Evolutionary conservation across 2,888 invertebrate genomes (phyloP), one percentile per base, ranked within the genome.

Genomic region (Apocheima hispidaria): DNA sequence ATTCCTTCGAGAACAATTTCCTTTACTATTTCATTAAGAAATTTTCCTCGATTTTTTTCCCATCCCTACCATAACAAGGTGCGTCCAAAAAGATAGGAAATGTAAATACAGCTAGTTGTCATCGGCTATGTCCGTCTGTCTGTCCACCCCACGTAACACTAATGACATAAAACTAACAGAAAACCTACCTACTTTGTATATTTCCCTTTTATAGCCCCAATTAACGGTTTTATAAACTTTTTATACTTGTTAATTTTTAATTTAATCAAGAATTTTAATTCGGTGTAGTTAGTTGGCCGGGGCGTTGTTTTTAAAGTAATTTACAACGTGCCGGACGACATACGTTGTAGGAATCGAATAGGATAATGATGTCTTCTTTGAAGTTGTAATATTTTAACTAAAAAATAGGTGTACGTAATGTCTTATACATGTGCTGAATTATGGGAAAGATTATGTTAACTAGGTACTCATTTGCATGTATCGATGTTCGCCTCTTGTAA

Each of bases 61-160:
- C 23, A 57, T 70, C 81, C 5, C 20, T 84, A 81, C 79, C n/a
- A 55, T 60, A 71, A 73, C 78, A 77, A 81, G 79, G 79, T 82
- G 81, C 77, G 73, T 77, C 78, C 72, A 72, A 65, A 75, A 58
- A 65, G 72, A 78, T 74, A 80, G 78, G 76, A 79, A 76, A 82
- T 85, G 83, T 84, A 83, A 83, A 83, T 79, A 69, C 73, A 51
- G 63, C 28, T 60, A 71, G 73, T 71, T 75, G 80, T 77, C 78
- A 74, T 60, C 77, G 56, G 14, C 43, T 36, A 36, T 46, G 59
- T 48, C 40, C 44, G 35, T 70, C 66, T 70, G 69, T 69, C 64
- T 49, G 60, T 55, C 40, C 52, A 43, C 66, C 63, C 68, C 51
- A 33, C 51, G 51, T 50, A 14, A 23, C 50, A 26, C 38, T 50